phyloP scores from a whole-genome alignment of 2,888 invertebrate genomes.

The Eutolmus rufibarbis region DNA sequence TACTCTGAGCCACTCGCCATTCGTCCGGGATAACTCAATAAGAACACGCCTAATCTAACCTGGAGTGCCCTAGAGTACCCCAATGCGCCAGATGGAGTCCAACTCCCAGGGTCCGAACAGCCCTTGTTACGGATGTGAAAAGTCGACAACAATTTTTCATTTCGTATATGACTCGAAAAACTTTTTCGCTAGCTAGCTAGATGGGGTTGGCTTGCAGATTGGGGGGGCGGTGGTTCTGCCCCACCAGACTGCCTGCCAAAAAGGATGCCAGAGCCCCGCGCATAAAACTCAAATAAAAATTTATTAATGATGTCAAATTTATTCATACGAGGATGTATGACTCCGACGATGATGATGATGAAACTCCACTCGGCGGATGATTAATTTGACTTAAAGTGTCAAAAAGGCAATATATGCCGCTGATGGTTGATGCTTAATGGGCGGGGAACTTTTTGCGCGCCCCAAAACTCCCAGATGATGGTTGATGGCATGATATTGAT shows the following conservation, averaged over 20 bases:
- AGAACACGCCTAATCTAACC: background rate
- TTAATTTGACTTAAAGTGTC: slow-evolving; percentile 14
- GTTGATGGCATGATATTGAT: background rate
- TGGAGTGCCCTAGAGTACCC: background rate
- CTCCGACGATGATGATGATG: background rate
- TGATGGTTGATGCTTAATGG: background rate
- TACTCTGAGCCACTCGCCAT: background rate
- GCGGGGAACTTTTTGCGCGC: background rate
- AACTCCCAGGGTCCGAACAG: background rate
- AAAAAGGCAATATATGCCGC: background rate
- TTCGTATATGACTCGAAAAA: background rate
- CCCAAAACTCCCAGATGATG: background rate
- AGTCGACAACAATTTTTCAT: slow-evolving; percentile 14
- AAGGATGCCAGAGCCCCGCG: background rate
- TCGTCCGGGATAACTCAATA: background rate
- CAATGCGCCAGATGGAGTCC: background rate
- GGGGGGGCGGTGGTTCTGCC: background rate
- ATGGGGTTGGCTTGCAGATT: background rate
- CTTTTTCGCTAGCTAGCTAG: background rate
- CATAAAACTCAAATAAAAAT: slow-evolving; percentile 24
- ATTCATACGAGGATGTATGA: slow-evolving; percentile 5
- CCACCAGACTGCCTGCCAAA: background rate
- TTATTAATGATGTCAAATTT: slow-evolving; percentile 27
- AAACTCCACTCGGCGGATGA: background rate
- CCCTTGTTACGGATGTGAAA: slow-evolving; percentile 3